These are phyloP conservation scores for Phalera bucephala DNA, from an alignment of 2,888 invertebrate species.

Conservation along the genomic window DNA sequence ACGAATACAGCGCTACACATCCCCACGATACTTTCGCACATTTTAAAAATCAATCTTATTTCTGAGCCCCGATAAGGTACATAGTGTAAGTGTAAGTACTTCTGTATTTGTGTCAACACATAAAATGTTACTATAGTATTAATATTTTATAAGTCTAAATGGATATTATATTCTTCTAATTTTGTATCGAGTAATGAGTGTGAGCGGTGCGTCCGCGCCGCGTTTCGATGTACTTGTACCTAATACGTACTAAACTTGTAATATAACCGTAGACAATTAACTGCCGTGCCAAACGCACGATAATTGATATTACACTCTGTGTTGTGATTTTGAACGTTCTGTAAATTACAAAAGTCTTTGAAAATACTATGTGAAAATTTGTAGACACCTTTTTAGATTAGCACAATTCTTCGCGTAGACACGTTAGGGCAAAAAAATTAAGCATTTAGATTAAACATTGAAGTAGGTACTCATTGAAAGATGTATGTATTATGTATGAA, in stretches of 20 bases:
- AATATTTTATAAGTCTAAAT: slow-evolving; percentile 79
- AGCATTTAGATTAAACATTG: slow-evolving; percentile 75
- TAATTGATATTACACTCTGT: slow-evolving; percentile 83
- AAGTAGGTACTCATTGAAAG: slow-evolving; percentile 67
- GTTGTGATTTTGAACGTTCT: slow-evolving; percentile 84
- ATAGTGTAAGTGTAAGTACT: slow-evolving; percentile 58
- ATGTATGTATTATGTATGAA: slow-evolving; percentile 67
- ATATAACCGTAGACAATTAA: slow-evolving; percentile 65
- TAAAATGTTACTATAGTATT: slow-evolving; percentile 68
- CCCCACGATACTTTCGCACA: slow-evolving; percentile 32
- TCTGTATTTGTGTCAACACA: slow-evolving; percentile 70
- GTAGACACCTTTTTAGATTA: slow-evolving; percentile 81
- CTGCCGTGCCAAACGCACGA: slow-evolving; percentile 74
- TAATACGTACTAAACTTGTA: slow-evolving; percentile 66
- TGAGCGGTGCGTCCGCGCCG: slow-evolving; percentile 33
- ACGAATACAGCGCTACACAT: slow-evolving; percentile 42
- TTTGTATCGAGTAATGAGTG: slow-evolving; percentile 72
- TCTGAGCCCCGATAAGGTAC: slow-evolving; percentile 49
- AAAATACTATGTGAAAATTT: slow-evolving; percentile 65
- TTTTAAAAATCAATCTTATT: slow-evolving; percentile 28
- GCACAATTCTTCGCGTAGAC: slow-evolving; percentile 82
- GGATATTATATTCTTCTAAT: slow-evolving; percentile 83
- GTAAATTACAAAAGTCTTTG: slow-evolving; percentile 78
- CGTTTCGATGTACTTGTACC: slow-evolving; percentile 44
- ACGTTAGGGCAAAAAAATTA: slow-evolving; percentile 73